Conservation (phyloP, 2,113 vertebrate genomes). For the Argyrosomus japonicus region DNA sequence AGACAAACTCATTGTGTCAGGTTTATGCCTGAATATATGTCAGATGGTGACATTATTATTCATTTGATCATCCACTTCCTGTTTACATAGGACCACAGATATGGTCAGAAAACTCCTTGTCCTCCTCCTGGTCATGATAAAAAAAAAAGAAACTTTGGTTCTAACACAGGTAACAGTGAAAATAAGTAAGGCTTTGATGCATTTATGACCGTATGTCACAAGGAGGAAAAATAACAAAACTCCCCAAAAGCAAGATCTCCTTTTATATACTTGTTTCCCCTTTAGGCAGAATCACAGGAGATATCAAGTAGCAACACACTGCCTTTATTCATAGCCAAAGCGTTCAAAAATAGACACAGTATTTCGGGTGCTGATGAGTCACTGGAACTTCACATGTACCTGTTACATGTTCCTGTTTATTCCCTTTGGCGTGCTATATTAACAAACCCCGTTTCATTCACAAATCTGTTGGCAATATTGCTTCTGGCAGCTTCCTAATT, state of each 20-base stretch:
- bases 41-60: not conserved
- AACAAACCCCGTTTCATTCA: slow-evolving; percentile 20
- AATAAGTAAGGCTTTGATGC: not conserved
- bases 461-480: slow-evolving; percentile 3
- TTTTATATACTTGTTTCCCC: slow-evolving; percentile 23
- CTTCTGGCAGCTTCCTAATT: not conserved
- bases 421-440: slow-evolving; percentile 1
- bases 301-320: slow-evolving; percentile 35
- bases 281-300: slow-evolving; percentile 24
- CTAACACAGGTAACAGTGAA: too few species aligned
- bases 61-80: slow-evolving; percentile 3
- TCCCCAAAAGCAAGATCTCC: slow-evolving; percentile 8
- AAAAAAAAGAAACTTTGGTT: not conserved
- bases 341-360: slow-evolving; percentile 41
- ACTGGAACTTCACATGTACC: slow-evolving; percentile 56
- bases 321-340: slow-evolving; percentile 36
- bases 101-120: not conserved
- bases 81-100: not conserved
- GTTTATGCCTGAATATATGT: not conserved
- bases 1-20: not conserved
- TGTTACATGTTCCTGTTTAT: slow-evolving; percentile 37
- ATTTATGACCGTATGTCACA: not conserved
- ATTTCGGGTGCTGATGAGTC: slow-evolving; percentile 57
- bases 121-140: not conserved
- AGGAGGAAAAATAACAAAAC: slow-evolving; percentile 20